These are phyloP conservation scores for Hylia prasina DNA, from an alignment of 2,113 vertebrate genomes.

Conservation along the genomic window DNA sequence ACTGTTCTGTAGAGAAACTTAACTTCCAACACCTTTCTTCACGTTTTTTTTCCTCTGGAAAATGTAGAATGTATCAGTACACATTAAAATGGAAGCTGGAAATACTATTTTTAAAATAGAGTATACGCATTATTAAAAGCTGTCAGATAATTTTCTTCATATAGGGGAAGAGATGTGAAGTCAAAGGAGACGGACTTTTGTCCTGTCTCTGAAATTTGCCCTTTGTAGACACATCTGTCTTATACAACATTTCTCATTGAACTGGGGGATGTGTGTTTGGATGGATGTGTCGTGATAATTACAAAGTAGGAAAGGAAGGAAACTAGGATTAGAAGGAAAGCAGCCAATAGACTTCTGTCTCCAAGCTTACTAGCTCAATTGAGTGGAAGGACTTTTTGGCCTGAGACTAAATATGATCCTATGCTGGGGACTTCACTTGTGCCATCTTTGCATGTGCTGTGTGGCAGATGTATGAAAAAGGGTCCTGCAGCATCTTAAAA, in stretches of 20 bases:
- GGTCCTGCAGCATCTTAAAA: not conserved
- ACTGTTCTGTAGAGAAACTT: not conserved
- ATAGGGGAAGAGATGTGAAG: not conserved
- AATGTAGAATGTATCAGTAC: not conserved
- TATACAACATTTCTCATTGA: not conserved
- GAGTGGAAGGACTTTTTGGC: not conserved
- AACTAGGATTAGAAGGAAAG: not conserved
- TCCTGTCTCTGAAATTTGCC: not conserved
- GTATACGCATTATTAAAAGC: not conserved
- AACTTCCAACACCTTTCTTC: not conserved
- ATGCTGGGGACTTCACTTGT: not conserved
- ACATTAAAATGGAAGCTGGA: not conserved
- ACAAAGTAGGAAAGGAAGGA: not conserved
- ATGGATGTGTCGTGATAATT: not conserved
- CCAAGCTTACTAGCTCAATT: not conserved
- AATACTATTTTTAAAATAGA: not conserved
- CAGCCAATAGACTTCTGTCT: not conserved
- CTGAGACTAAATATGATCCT: not conserved
- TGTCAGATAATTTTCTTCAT: not conserved
- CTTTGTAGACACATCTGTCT: not conserved
- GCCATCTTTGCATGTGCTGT: not conserved
- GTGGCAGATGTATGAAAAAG: not conserved
- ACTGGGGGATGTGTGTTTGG: not conserved
- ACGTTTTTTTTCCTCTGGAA: not conserved
- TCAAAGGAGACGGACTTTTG: not conserved